A percentile compares a stretch with the other conserved stretches of the same genome.
These are phyloP conservation scores for Melanotaenia parkinsoni DNA, from an alignment of 2,797 vertebrate genomes.

Conservation along the genomic window DNA sequence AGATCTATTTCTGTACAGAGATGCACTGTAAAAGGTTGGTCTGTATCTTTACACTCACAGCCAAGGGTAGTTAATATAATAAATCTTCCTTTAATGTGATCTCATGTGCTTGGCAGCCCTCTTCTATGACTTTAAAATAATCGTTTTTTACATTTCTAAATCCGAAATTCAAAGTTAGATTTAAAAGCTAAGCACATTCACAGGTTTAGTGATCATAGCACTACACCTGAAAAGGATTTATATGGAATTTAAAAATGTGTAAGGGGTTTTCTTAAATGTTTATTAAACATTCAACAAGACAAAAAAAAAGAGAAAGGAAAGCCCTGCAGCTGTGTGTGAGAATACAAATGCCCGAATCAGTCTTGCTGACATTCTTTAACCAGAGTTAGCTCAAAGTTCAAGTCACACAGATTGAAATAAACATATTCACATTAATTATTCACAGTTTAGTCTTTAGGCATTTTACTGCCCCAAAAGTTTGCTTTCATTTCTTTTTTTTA, in stretches of 20 bases:
- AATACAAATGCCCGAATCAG: background rate
- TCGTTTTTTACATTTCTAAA: background rate
- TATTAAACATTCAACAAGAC: background rate
- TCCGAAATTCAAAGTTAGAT: background rate
- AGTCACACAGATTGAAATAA: background rate
- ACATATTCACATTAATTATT: background rate
- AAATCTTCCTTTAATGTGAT: background rate
- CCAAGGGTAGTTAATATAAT: background rate
- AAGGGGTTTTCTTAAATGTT: background rate
- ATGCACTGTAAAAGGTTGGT: conserved; percentile 95
- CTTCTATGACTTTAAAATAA: background rate
- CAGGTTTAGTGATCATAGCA: background rate
- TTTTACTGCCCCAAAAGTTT: background rate
- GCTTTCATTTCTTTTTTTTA: background rate
- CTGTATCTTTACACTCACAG: conserved; percentile 12
- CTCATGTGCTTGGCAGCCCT: background rate
- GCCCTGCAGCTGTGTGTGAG: background rate
- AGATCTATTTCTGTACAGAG: conserved; percentile 99
- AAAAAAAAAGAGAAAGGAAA: background rate
- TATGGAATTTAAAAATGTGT: background rate
- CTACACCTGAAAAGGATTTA: background rate
- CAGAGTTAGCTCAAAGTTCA: background rate
- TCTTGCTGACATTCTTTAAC: background rate
- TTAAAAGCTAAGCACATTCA: background rate
- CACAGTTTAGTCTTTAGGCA: background rate